These are phyloP conservation scores for Spheniscus mendiculus DNA, from an alignment of 2,113 vertebrate species.

Conservation along the genomic window DNA sequence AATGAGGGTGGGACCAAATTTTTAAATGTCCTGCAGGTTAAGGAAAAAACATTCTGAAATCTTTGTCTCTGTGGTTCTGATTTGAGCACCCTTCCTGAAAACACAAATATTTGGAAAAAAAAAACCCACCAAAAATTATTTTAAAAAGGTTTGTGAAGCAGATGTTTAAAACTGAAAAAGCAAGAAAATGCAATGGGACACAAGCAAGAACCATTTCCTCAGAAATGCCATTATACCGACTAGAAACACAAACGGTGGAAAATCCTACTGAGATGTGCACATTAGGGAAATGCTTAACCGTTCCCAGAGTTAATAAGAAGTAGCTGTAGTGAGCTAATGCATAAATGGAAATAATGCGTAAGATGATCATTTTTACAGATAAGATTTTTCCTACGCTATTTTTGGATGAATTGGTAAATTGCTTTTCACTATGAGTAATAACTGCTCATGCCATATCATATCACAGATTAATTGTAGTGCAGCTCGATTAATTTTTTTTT, in stretches of 20 bases:
- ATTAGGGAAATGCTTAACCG: background rate
- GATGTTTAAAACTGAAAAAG: background rate
- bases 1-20: background rate
- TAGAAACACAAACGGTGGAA: background rate
- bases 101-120: background rate
- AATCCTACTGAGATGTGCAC: background rate
- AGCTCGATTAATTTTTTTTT: conserved; percentile 35
- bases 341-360: conserved; percentile 18
- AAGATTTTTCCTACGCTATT: conserved; percentile 48
- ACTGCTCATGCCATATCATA: conserved; percentile 10
- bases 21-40: background rate
- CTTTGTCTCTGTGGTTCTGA: background rate
- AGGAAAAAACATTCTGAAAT: background rate
- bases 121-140: background rate
- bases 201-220: background rate
- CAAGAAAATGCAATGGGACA: background rate
- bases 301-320: conserved; percentile 28
- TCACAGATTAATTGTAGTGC: conserved; percentile 44
- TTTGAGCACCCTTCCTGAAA: background rate
- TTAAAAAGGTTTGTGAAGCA: background rate
- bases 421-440: conserved; percentile 55
- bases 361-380: conserved; percentile 37
- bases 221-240: background rate
- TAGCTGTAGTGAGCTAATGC: background rate
- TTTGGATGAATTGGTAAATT: conserved; percentile 56